Evolutionary conservation across 2,113 vertebrate species (phyloP).

Genomic region (Pelecanus crispus): DNA sequence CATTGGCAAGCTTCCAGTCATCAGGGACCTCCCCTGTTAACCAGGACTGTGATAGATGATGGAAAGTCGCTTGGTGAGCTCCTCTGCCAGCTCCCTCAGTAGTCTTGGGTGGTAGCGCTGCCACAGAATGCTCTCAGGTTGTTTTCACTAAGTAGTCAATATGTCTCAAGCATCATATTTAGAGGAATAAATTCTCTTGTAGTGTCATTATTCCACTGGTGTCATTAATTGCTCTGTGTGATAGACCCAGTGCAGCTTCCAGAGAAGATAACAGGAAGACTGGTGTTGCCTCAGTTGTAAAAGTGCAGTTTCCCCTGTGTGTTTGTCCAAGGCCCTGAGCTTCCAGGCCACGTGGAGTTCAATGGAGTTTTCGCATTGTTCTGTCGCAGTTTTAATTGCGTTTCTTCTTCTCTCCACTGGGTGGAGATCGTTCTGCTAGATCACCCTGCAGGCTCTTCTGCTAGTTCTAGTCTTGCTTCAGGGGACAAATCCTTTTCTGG

Average conservation of each 20-base stretch:
- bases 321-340: background rate
- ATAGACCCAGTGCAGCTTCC: background rate
- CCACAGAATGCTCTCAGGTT: background rate
- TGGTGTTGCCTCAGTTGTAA: background rate
- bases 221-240: background rate
- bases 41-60: no score
- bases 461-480: background rate
- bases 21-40: no score
- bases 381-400: background rate
- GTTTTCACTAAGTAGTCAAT: background rate
- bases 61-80: no score
- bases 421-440: background rate
- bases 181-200: background rate
- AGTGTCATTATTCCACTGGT: background rate
- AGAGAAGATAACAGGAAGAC: background rate
- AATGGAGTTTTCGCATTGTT: fast-evolving
- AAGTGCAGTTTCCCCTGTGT: background rate
- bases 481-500: background rate
- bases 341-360: background rate
- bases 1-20: no score
- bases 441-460: background rate
- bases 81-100: no score
- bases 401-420: background rate
- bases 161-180: background rate
- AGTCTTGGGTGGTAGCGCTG: no score